phyloP scores from a whole-genome alignment of 30 jellyfish, hydroid and myxozoan species.

The Aurelia coerulea region DNA sequence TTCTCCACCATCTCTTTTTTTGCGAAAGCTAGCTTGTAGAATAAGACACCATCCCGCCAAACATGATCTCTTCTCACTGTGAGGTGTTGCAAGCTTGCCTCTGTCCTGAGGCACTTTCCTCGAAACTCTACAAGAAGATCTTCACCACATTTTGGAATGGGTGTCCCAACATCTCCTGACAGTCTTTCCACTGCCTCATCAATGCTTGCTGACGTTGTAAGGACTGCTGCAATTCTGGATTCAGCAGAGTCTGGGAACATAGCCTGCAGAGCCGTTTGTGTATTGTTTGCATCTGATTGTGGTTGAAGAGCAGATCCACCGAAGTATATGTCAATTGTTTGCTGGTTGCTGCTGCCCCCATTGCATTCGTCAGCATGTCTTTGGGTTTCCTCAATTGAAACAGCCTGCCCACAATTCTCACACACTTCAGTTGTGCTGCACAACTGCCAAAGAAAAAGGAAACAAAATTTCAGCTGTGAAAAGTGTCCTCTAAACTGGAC shows the following conservation, averaged over 20 bases:
- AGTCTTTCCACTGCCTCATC: neutral
- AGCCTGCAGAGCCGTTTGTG: neutral
- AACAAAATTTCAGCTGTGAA: too few relatives aligned
- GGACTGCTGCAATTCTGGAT: neutral
- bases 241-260: neutral
- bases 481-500: too few relatives aligned
- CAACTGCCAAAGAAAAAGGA: neutral
- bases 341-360: neutral
- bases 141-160: neutral
- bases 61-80: slow-evolving; percentile 4
- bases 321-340: too few relatives aligned
- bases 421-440: neutral
- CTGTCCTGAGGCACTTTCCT: neutral
- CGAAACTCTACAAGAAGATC: neutral
- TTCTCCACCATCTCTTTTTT: slow-evolving; percentile 4
- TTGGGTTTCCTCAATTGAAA: neutral
- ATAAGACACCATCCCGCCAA: slow-evolving; percentile 21
- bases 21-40: slow-evolving; percentile 25
- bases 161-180: too few relatives aligned
- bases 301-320: too few relatives aligned
- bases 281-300: neutral
- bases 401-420: neutral
- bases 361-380: neutral
- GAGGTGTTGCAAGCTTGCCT: neutral
- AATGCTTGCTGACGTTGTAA: neutral